These are phyloP conservation scores for Sebastes oblongus DNA, from an alignment of 2,797 vertebrate species.

Conservation along the genomic window DNA sequence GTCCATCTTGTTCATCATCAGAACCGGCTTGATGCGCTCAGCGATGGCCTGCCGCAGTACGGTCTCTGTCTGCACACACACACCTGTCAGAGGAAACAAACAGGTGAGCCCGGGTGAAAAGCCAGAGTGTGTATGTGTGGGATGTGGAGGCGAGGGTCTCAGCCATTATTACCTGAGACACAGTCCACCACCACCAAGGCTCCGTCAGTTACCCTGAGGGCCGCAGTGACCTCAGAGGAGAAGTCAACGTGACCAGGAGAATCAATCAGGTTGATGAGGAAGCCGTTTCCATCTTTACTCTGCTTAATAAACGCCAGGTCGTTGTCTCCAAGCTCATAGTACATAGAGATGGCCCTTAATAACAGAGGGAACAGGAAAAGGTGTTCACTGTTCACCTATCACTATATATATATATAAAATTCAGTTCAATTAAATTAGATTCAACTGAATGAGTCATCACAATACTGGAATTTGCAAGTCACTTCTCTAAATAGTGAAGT, in stretches of 20 bases:
- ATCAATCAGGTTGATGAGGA: conserved; percentile 96
- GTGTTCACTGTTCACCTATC: background rate
- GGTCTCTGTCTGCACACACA: conserved; percentile 95
- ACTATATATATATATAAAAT: too few relatives aligned
- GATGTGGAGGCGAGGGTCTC: background rate
- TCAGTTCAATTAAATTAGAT: background rate
- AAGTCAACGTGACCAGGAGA: conserved; percentile 95
- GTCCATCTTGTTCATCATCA: conserved; percentile 99
- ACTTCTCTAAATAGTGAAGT: background rate
- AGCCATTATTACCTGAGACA: conserved; percentile 86
- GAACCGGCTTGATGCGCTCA: conserved; percentile 92
- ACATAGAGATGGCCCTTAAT: conserved; percentile 91
- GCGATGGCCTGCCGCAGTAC: conserved; percentile 95
- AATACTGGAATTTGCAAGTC: background rate
- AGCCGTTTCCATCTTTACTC: conserved; percentile 91
- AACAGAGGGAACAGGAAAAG: background rate
- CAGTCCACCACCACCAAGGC: conserved; percentile 97
- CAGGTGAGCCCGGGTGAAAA: background rate
- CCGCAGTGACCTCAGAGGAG: conserved; percentile 94
- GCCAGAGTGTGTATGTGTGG: background rate
- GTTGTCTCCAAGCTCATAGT: conserved; percentile 88
- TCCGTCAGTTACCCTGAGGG: conserved; percentile 93
- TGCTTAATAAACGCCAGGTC: conserved; percentile 96
- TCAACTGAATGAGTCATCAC: background rate
- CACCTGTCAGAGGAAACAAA: conserved; percentile 75